Percentiles rank a stretch among this genome's conserved stretches.
phyloP scores from a whole-genome alignment of 2,888 invertebrate species.

The Eurois occulta region DNA sequence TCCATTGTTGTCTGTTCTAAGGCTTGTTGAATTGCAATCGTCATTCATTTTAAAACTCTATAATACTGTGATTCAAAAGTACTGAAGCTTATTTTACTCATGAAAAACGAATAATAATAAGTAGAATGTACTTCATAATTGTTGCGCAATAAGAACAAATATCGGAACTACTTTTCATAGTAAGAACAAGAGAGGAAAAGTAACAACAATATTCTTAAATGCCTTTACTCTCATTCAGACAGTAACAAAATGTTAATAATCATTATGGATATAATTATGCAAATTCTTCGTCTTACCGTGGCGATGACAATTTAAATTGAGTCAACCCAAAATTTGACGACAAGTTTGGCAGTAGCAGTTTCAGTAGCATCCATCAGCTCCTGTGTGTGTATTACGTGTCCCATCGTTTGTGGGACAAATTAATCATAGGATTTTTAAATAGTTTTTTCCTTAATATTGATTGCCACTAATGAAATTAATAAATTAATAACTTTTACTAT shows the following conservation, averaged over 20 bases:
- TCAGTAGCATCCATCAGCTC: too few relatives aligned
- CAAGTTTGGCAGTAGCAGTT: too few relatives aligned
- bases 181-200: background rate
- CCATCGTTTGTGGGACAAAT: background rate
- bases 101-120: too few relatives aligned
- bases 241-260: background rate
- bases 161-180: background rate
- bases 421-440: background rate
- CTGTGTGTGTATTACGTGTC: too few relatives aligned
- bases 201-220: background rate
- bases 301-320: too few relatives aligned
- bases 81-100: too few relatives aligned
- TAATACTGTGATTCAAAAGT: background rate
- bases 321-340: too few relatives aligned
- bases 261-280: background rate
- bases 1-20: background rate
- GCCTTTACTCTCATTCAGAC: background rate
- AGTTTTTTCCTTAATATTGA: conserved; percentile 1
- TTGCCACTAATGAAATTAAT: background rate
- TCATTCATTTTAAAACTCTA: background rate
- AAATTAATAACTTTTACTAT: too few relatives aligned
- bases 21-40: too few relatives aligned
- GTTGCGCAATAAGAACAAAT: conserved; percentile 2
- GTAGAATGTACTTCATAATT: background rate
- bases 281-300: too few relatives aligned